Evolutionary conservation across 2,888 invertebrate genomes (phyloP).

Genomic region (Patella pellucida): DNA sequence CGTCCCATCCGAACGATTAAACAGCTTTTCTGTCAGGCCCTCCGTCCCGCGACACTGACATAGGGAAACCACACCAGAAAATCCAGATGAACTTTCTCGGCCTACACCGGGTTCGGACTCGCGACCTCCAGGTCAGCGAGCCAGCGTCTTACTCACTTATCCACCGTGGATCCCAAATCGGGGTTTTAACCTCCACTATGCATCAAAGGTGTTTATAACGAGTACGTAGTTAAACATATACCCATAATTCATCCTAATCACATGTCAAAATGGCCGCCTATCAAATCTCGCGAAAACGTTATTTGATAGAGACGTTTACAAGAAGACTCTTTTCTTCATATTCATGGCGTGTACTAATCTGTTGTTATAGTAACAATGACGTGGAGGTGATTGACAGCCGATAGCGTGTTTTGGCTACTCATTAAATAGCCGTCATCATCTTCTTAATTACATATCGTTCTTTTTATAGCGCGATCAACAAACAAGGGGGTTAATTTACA

Average conservation of each 20-base stretch:
- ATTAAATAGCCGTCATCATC: slow-evolving; percentile 5
- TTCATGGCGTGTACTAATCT: not conserved
- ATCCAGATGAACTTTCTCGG: too few species aligned
- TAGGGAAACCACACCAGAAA: too few species aligned
- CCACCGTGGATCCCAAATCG: too few species aligned
- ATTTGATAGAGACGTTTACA: not conserved
- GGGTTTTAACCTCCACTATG: too few species aligned
- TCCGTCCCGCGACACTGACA: too few species aligned
- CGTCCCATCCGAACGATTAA: too few species aligned
- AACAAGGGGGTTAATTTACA: not conserved
- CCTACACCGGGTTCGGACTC: too few species aligned
- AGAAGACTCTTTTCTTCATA: not conserved
- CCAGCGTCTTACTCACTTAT: too few species aligned
- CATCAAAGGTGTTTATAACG: too few species aligned
- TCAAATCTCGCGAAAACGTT: slow-evolving; percentile 7
- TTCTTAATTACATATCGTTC: slow-evolving; percentile 7
- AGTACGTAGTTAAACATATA: too few species aligned
- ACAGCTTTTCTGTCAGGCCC: too few species aligned
- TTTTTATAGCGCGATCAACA: not conserved
- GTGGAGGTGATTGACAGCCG: not conserved
- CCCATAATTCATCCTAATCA: not conserved
- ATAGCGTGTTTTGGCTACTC: not conserved
- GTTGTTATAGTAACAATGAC: not conserved
- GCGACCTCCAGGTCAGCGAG: too few species aligned
- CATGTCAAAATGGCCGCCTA: not conserved